Evolutionary conservation across 92 coral and sea anemone genomes (phyloP).

Genomic region (Siderastrea radians): DNA sequence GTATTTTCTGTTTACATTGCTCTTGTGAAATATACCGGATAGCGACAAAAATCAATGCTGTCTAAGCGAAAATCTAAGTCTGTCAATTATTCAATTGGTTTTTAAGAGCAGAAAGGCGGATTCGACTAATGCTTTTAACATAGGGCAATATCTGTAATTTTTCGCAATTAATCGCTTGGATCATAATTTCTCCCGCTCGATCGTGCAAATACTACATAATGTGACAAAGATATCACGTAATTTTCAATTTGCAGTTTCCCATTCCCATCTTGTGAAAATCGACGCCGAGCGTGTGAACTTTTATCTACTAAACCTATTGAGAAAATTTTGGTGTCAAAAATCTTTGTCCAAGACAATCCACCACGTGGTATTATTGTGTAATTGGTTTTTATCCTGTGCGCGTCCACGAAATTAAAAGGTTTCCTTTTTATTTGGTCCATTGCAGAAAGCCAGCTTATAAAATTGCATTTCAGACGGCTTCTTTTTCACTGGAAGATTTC

Average conservation of each 20-base stretch:
- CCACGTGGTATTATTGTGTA: slow-evolving; percentile 48
- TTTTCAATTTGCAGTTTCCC: background rate
- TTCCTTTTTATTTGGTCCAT: slow-evolving; percentile 16
- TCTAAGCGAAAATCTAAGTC: background rate
- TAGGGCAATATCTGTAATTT: background rate
- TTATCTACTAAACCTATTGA: slow-evolving; percentile 21
- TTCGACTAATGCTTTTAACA: background rate
- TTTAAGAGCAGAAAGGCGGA: background rate
- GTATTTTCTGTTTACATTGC: slow-evolving; percentile 17
- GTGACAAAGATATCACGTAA: background rate
- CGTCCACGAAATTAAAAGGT: slow-evolving; percentile 25
- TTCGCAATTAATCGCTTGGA: background rate
- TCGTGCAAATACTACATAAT: background rate
- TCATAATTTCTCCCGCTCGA: background rate
- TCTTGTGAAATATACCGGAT: background rate
- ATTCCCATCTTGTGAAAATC: slow-evolving; percentile 6
- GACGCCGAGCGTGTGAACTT: slow-evolving; percentile 23
- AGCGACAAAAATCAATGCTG: background rate
- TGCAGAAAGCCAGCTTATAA: slow-evolving; percentile 16
- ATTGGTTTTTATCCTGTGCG: background rate
- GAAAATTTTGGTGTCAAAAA: slow-evolving; percentile 13
- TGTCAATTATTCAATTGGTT: background rate
- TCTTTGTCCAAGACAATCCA: slow-evolving; percentile 44
- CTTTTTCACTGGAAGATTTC: background rate
- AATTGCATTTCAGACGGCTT: slow-evolving; percentile 7